Evolutionary conservation across 2,113 vertebrate species (phyloP).

Genomic region (Tursiops truncatus): DNA sequence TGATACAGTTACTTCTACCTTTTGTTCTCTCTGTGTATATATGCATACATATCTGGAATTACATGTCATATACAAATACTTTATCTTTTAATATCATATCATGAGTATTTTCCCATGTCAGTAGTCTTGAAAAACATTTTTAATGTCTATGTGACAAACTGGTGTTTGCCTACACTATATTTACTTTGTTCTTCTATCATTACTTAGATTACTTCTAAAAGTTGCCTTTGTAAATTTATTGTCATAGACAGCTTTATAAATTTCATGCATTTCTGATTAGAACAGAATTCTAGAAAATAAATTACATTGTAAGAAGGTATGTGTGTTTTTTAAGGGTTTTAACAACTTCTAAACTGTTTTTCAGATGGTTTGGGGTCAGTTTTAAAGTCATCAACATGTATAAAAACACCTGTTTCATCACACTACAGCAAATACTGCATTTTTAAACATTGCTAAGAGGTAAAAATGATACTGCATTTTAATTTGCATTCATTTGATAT

Average conservation of each 20-base stretch:
- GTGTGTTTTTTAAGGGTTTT: neutral
- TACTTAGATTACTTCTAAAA: slow-evolving; percentile 30
- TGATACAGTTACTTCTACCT: neutral
- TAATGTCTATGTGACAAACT: neutral
- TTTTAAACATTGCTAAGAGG: neutral
- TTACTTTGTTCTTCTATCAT: slow-evolving; percentile 6
- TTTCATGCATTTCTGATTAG: slow-evolving; percentile 12
- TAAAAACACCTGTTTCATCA: neutral
- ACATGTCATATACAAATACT: neutral
- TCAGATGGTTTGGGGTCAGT: neutral
- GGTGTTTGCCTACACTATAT: neutral
- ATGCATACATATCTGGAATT: neutral
- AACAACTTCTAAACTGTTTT: neutral
- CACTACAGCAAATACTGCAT: neutral
- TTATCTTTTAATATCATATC: neutral
- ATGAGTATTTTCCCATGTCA: neutral
- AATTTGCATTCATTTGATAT: neutral
- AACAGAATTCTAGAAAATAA: slow-evolving; percentile 38
- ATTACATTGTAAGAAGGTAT: neutral
- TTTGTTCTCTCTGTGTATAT: neutral
- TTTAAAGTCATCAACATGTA: slow-evolving; percentile 6
- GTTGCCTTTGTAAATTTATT: neutral
- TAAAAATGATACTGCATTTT: neutral
- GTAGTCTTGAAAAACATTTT: slow-evolving; percentile 32
- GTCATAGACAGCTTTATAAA: neutral